Percentiles rank a stretch among this genome's conserved stretches.
Conservation (phyloP, 2,797 vertebrate genomes). For the Etheostoma perlongum region DNA sequence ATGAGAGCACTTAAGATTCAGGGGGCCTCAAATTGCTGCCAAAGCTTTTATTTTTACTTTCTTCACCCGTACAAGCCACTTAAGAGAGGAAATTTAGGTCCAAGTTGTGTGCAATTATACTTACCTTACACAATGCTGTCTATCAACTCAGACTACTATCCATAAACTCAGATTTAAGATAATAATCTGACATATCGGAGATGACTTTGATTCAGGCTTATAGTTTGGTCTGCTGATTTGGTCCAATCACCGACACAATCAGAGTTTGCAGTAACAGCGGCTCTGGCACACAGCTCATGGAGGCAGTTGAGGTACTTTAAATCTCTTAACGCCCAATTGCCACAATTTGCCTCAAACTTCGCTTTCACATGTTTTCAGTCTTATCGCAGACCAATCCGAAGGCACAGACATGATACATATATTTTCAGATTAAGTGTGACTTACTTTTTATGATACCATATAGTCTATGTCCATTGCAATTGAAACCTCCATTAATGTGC, state of each 20-base stretch:
- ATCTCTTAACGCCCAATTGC: no score
- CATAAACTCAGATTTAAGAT: conserved; percentile 3
- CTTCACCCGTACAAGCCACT: conserved; percentile 20
- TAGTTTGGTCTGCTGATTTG: no score
- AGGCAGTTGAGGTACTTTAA: not conserved
- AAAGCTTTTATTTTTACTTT: conserved; percentile 41
- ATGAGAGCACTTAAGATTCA: conserved; percentile 43
- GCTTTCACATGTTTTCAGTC: not conserved
- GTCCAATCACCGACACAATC: not conserved
- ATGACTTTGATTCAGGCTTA: not conserved
- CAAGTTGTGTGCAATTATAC: conserved; percentile 19
- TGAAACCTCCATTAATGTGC: not conserved
- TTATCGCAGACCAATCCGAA: not conserved
- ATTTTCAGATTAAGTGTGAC: not conserved
- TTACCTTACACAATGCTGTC: conserved; percentile 2
- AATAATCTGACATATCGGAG: not conserved
- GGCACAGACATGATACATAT: not conserved
- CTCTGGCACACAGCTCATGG: not conserved
- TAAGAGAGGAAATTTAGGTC: conserved; percentile 15
- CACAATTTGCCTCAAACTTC: no score
- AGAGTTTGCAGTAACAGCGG: not conserved
- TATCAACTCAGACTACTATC: conserved; percentile 2
- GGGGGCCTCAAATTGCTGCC: conserved; percentile 35
- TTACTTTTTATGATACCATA: not conserved
- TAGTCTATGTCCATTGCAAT: not conserved